Evolutionary conservation across 2,888 invertebrate species (phyloP), one percentile per base, ranked within the genome.

Genomic region (Microctonus brassicae): DNA sequence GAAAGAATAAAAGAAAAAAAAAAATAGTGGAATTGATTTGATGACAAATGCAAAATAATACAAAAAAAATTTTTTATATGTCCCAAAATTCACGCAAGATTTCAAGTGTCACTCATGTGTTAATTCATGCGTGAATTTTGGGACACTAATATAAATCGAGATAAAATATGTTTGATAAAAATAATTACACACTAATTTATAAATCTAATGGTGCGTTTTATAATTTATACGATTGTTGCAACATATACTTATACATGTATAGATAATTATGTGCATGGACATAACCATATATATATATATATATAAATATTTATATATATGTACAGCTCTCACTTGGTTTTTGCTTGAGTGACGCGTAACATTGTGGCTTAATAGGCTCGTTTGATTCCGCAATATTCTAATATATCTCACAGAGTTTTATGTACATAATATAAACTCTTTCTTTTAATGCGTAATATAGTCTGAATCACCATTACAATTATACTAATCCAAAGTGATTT

Each of bases 331-430:
- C 61, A 58, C 57, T 29, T 20, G n/a, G 57, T 68, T 76, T 74
- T 75, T 39, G 65, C 65, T 64, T 52, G 72, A 69, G 72, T 60
- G 64, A 69, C 67, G 70, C 73, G 60, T 75, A 73, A 70, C 62
- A 36, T n/a, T 69, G 57, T 26, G 26, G 47, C 72, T 73, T 61
- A 67, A 74, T 73, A 70, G 65, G 73, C 72, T 55, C 64, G 61
- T 72, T 70, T 72, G 72, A 73, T 75, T 73, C 73, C 55, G 70
- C 39, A 70, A 70, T 70, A 72, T 72, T 68, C 68, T 53, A 20
- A 53, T 3, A 53, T 47, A 47, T 53, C n/a, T n/a, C n/a, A 20
- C 53, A 22, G 29, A 29, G 29, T 29, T 17, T 5, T 47, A 47
- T 17, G 17, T n/a, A 17, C 17, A 39, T 2, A 39, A 39, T 39